A percentile compares a stretch with the other conserved stretches of the same genome.
These are phyloP conservation scores for Takifugu bimaculatus DNA, from an alignment of 2,113 vertebrate species.

Conservation along the genomic window DNA sequence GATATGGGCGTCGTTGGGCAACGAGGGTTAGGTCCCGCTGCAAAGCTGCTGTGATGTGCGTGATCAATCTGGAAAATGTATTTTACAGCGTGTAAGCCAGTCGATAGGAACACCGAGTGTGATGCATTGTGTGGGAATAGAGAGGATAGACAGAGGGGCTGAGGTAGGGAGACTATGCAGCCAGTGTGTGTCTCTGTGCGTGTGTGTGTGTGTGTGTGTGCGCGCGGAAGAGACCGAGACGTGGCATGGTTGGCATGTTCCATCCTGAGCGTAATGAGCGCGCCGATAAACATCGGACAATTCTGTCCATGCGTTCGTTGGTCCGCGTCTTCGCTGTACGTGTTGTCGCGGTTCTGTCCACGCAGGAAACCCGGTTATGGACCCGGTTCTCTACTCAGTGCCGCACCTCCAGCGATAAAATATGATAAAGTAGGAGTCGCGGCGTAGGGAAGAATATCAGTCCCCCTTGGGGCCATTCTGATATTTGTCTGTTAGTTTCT, in stretches of 20 bases:
- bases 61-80: slow-evolving; percentile 79
- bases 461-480: slow-evolving; percentile 50
- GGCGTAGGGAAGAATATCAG: slow-evolving; percentile 26
- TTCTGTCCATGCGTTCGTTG: slow-evolving; percentile 41
- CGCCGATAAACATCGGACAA: slow-evolving; percentile 62
- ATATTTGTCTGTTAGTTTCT: slow-evolving; percentile 33
- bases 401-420: slow-evolving; percentile 42
- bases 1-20: slow-evolving; percentile 69
- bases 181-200: slow-evolving; percentile 30
- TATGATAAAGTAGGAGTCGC: slow-evolving; percentile 25
- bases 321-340: slow-evolving; percentile 18
- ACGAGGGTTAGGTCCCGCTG: slow-evolving; percentile 64
- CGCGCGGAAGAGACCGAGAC: neutral
- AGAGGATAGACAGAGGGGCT: slow-evolving; percentile 18
- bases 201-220: slow-evolving; percentile 4
- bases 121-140: slow-evolving; percentile 75
- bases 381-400: slow-evolving; percentile 28
- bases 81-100: slow-evolving; percentile 77
- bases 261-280: slow-evolving; percentile 60
- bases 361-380: slow-evolving; percentile 37
- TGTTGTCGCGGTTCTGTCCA: slow-evolving; percentile 13
- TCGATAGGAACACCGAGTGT: slow-evolving; percentile 73
- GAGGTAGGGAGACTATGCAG: slow-evolving; percentile 30
- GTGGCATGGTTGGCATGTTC: slow-evolving; percentile 15
- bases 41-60: slow-evolving; percentile 74